These are phyloP conservation scores for Pelvicachromis taeniatus DNA, from an alignment of 2,113 vertebrate genomes.

Conservation along the genomic window DNA sequence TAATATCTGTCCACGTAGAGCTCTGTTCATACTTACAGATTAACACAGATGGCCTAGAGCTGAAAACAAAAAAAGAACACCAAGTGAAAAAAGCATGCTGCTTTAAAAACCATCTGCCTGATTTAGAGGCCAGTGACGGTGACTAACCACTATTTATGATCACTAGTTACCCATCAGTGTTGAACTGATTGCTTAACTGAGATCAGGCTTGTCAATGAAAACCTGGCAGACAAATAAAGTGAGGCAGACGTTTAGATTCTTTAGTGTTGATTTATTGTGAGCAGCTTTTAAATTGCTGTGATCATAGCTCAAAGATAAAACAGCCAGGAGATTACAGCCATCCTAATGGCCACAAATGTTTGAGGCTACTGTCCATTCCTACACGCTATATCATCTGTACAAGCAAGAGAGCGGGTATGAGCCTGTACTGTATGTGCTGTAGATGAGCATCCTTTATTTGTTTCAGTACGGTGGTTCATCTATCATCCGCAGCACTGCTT, in stretches of 20 bases:
- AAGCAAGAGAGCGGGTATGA: background rate
- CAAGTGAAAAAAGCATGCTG: background rate
- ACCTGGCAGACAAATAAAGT: background rate
- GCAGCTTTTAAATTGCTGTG: conserved; percentile 10
- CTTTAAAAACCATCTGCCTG: conserved; percentile 17
- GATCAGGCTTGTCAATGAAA: background rate
- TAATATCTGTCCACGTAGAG: conserved; percentile 28
- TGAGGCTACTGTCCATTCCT: background rate
- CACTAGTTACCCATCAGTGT: background rate
- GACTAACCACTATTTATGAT: conserved; percentile 4
- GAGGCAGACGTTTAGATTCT: background rate
- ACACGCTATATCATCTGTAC: background rate
- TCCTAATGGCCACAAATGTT: conserved; percentile 2
- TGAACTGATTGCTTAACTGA: background rate
- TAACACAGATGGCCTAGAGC: conserved; percentile 39
- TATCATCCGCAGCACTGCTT: conserved; percentile 25
- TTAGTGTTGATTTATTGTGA: background rate
- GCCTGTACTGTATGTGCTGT: conserved; percentile 9
- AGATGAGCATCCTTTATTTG: conserved; percentile 50
- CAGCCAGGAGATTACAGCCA: background rate
- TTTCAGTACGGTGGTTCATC: conserved; percentile 35
- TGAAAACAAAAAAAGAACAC: conserved; percentile 8
- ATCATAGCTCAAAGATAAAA: background rate
- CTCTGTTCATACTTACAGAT: conserved; percentile 30
- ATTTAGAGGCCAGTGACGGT: background rate